phyloP scores from a whole-genome alignment of 2,113 vertebrate genomes.

The Hippocampus comes region DNA sequence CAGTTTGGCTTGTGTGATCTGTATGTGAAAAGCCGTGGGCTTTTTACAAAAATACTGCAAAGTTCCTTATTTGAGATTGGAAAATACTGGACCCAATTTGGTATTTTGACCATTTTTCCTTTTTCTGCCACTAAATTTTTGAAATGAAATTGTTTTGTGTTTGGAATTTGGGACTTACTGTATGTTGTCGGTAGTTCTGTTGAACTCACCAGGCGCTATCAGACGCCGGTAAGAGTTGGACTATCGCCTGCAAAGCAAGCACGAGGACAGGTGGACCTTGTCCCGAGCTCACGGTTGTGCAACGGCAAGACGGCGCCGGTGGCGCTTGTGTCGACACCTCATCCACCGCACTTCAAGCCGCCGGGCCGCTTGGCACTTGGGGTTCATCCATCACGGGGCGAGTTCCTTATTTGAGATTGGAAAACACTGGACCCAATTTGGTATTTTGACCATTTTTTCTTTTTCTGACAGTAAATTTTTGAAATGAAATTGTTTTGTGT shows the following conservation, averaged over 20 bases:
- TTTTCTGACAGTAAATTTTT: no score
- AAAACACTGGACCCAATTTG: conserved; percentile 1
- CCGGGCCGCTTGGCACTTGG: conserved; percentile 40
- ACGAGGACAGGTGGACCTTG: conserved; percentile 11
- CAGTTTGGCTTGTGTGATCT: background rate
- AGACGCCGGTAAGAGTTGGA: conserved; percentile 2
- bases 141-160: background rate
- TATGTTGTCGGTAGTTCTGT: no score
- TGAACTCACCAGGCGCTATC: conserved; percentile 1
- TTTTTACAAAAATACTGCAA: background rate
- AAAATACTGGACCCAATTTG: conserved; percentile 1
- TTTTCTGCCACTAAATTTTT: no score
- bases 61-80: no score
- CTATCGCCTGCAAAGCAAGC: conserved; percentile 26
- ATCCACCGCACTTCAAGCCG: conserved; percentile 37
- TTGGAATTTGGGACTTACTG: background rate
- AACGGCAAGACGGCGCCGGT: conserved; percentile 21
- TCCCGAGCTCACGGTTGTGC: conserved; percentile 21
- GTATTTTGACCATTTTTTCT: background rate
- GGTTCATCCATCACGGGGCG: conserved; percentile 84
- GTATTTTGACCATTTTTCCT: background rate
- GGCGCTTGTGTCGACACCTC: conserved; percentile 52
- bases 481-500: background rate
- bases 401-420: no score
- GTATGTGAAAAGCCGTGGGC: background rate